phyloP scores from a whole-genome alignment of 2,113 vertebrate species.

The Amphiprion ocellaris region DNA sequence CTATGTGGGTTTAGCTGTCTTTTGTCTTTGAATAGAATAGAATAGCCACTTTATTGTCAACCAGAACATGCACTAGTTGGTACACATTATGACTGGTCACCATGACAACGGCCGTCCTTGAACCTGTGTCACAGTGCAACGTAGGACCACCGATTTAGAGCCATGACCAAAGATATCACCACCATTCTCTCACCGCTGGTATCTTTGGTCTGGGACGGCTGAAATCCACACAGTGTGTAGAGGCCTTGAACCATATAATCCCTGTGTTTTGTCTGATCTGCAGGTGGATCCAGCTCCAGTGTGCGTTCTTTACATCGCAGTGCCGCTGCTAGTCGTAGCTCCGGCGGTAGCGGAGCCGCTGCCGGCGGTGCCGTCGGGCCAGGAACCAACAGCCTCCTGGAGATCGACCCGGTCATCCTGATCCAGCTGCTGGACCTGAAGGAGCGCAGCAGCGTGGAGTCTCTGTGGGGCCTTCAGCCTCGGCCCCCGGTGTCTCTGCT shows the following conservation, averaged over 20 bases:
- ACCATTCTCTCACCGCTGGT: too few species aligned
- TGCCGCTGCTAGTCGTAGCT: slow-evolving; percentile 56
- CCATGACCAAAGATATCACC: too few species aligned
- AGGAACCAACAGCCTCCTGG: slow-evolving; percentile 89
- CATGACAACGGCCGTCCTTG: too few species aligned
- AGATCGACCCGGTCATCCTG: slow-evolving; percentile 96
- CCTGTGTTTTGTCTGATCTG: not conserved
- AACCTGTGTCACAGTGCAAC: too few species aligned
- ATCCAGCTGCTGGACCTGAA: slow-evolving; percentile 97
- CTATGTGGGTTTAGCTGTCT: too few species aligned
- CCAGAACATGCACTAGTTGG: too few species aligned
- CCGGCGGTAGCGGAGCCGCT: slow-evolving; percentile 54
- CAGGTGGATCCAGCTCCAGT: slow-evolving; percentile 83
- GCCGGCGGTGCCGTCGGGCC: slow-evolving; percentile 68
- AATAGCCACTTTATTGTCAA: too few species aligned
- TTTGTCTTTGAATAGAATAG: too few species aligned
- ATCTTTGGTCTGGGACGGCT: too few species aligned
- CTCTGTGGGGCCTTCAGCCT: slow-evolving; percentile 95
- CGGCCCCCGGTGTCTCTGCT: slow-evolving; percentile 91
- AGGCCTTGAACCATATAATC: not conserved
- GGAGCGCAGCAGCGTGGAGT: slow-evolving; percentile 93
- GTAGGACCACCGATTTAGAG: too few species aligned
- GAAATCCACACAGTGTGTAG: too few species aligned
- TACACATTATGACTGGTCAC: too few species aligned
- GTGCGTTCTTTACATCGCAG: slow-evolving; percentile 73